Conservation (phyloP, 2,888 invertebrate species). For the Lepidocyrtoides sp. region DNA sequence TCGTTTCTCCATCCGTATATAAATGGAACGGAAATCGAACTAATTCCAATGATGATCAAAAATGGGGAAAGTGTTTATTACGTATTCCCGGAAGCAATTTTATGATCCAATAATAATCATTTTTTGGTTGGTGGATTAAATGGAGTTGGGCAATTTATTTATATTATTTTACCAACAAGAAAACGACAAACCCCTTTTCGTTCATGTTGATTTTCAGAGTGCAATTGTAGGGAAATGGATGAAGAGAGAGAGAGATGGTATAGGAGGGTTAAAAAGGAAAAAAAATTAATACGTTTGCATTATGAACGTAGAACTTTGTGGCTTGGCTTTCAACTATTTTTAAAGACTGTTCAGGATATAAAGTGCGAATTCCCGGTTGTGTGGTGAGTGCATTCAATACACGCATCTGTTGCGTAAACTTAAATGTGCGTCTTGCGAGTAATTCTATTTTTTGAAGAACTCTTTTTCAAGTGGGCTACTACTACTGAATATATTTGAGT, state of each 20-base stretch:
- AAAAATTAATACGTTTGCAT: not conserved
- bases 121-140: not conserved
- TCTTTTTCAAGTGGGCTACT: not conserved
- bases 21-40: slow-evolving; percentile 60
- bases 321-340: not conserved
- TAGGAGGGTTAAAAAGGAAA: not conserved
- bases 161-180: too few relatives aligned
- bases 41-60: slow-evolving; percentile 20
- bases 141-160: slow-evolving; percentile 58
- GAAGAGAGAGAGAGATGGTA: too few relatives aligned
- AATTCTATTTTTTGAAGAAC: slow-evolving; percentile 57
- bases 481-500: not conserved
- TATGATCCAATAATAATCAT: slow-evolving; percentile 76
- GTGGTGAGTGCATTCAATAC: slow-evolving; percentile 27
- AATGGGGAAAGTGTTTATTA: slow-evolving; percentile 57
- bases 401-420: slow-evolving; percentile 61
- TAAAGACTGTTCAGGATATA: too few relatives aligned
- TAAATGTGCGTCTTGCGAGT: slow-evolving; percentile 77
- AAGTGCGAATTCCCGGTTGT: slow-evolving; percentile 74
- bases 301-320: not conserved
- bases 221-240: too few relatives aligned
- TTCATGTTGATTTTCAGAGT: not conserved
- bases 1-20: not conserved
- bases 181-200: too few relatives aligned
- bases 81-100: slow-evolving; percentile 79